These are phyloP conservation scores for Melinaea menophilus DNA, from an alignment of 2,888 invertebrate genomes.

Conservation along the genomic window DNA sequence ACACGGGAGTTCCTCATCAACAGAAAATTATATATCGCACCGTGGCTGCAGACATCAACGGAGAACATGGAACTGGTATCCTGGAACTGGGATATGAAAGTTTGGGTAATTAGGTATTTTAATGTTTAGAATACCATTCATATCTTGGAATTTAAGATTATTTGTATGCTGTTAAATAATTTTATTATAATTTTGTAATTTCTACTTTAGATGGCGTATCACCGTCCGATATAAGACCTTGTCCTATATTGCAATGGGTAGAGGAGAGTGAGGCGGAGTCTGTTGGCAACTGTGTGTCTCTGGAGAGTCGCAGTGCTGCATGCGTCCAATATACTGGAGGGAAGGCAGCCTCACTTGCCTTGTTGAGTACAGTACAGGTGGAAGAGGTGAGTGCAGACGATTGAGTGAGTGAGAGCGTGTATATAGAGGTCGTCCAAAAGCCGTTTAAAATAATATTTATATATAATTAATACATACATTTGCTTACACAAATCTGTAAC, in stretches of 20 bases:
- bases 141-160: neutral
- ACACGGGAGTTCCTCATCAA: constrained; percentile 51
- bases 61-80: constrained; percentile 52
- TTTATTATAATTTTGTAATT: neutral
- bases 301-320: constrained; percentile 69
- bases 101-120: constrained; percentile 38
- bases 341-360: constrained; percentile 86
- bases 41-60: constrained; percentile 50
- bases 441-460: too few relatives aligned
- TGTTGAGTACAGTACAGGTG: constrained; percentile 69
- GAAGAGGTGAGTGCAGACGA: constrained; percentile 53
- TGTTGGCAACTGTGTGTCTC: constrained; percentile 56
- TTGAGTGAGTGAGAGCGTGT: too few relatives aligned
- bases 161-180: neutral
- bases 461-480: too few relatives aligned
- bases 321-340: constrained; percentile 83
- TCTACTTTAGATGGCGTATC: constrained; percentile 34
- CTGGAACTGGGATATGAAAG: constrained; percentile 56
- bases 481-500: too few relatives aligned
- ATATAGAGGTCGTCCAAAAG: too few relatives aligned
- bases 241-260: constrained; percentile 50
- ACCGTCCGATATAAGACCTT: constrained; percentile 34
- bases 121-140: neutral
- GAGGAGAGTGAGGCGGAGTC: constrained; percentile 42
- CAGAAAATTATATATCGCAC: constrained; percentile 49